phyloP scores from a whole-genome alignment of 2,888 invertebrate species.

The Callimorpha dominula region DNA sequence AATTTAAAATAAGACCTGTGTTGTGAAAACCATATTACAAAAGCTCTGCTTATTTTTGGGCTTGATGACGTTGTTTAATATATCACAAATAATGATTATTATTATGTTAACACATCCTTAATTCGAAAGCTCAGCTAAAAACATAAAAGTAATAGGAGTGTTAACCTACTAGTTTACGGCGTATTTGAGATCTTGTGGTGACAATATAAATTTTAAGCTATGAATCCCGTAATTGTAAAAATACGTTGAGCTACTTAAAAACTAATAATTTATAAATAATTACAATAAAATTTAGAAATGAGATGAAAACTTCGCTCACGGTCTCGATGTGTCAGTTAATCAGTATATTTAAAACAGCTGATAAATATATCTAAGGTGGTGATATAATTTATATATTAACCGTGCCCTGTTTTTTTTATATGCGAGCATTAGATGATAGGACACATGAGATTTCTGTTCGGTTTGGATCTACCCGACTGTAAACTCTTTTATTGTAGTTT shows the following conservation, averaged over 20 bases:
- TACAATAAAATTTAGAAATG: conserved; percentile 12
- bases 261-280: conserved; percentile 8
- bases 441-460: not conserved
- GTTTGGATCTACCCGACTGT: too few species aligned
- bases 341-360: not conserved
- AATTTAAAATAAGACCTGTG: too few species aligned
- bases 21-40: not conserved
- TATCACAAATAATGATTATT: too few species aligned
- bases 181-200: too few species aligned
- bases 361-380: not conserved
- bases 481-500: too few species aligned
- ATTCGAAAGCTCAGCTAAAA: too few species aligned
- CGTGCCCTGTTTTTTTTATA: not conserved
- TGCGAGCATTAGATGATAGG: not conserved
- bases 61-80: too few species aligned
- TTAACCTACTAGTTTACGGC: not conserved
- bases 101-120: too few species aligned
- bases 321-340: not conserved
- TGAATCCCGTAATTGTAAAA: conserved; percentile 3
- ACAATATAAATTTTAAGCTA: conserved; percentile 1
- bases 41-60: not conserved
- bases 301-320: conserved; percentile 8
- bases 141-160: not conserved
- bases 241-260: conserved; percentile 12
- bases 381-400: not conserved